Base-by-base conservation (phyloP, 2,888 invertebrate genomes). In the Plemyria rubiginata region DNA sequence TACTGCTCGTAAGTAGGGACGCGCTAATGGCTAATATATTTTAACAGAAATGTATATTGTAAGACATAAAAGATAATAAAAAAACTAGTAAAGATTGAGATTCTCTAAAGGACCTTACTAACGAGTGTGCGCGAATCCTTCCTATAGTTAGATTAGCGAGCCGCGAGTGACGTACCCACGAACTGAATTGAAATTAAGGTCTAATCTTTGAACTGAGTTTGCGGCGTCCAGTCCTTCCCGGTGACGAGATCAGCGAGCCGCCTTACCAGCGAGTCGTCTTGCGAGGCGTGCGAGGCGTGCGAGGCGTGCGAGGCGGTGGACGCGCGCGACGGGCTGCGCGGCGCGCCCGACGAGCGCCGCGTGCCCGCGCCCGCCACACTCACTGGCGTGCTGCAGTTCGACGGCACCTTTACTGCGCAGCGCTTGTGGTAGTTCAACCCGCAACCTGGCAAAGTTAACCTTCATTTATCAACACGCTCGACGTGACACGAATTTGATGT, bases 361-460 rank as follows among this genome's bases (percentile, higher is more conserved):
- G 58, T 61, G 43, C 71, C 22, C 22, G 82, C 43, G 91, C 54
- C 65, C 88, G 32, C 50, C 50, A 15, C 13, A 7, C 6, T 5
- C 64, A 65, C 66, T 45, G 66, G 50, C 59, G 67, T 83, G 77
- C 59, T 82, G 93, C 99, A 99, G 94, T 99, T 99, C 85, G 99
- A 99, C 53, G 99, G 99, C 70, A 99, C 98, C 92, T 99, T 99
- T 70, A 98, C 97, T 51, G 97, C 97, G 88, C 97, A 99, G 54
- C 99, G 95, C 88, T 99, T 99, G 94, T 99, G 99, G 93, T 98
- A 99, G 93, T 99, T 99, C 82, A 98, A 95, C 12, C 98, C 97
- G 94, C 99, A 99, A 73, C 99, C 99, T 99, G 91, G 6, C 50
- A 28, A 8, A 16, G 11, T 4, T 11, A 9, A 45, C 15, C 16